Base-by-base conservation (phyloP, 2,888 invertebrate species). In the Lepidochrysops patricia region DNA sequence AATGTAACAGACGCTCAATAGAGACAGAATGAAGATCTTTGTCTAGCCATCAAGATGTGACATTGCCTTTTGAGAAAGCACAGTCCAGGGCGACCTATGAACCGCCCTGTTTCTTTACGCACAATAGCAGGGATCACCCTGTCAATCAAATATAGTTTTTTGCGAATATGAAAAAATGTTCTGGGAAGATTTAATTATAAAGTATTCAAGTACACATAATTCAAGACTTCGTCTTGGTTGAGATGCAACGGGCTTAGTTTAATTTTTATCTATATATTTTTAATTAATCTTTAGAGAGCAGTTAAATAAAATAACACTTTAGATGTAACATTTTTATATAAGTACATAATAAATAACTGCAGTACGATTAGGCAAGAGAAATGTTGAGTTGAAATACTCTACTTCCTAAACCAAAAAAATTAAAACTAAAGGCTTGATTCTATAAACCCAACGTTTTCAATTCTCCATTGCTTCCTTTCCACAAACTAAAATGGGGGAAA, bases 11-110 rank as follows among this genome's bases (percentile, higher is more conserved):
- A 48, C 48, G 32, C 60, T 61, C 60, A 62, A 66, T 61, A 60
- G 62, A 62, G 58, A 62, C 61, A 60, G 50, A 60, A 62, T 65
- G 65, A 68, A 65, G 63, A 57, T 4, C 60, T 59, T 70, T 70
- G 69, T 70, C 64, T 70, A 64, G 64, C 9, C 62, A 63, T 70
- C 68, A 67, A 64, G 66, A 64, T 61, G 62, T 69, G 69, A 66
- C 70, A 63, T 60, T 49, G 60, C 54, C 27, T 54, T 43, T 54
- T 54, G 54, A 54, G 29, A 54, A 19, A 15, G 54, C 19, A 54
- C 54, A 54, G 54, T 54, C 54, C 54, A 34, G 52, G 27, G 56
- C 66, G 66, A 68, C 69, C 70, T 68, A 66, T 69, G 70, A 70
- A 69, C 70, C 66, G 57, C 29, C 64, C 61, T 67, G 64, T 61